Percentiles rank a stretch among this genome's conserved stretches.
phyloP scores from a whole-genome alignment of 2,113 vertebrate genomes.

The Polypterus bichir region DNA sequence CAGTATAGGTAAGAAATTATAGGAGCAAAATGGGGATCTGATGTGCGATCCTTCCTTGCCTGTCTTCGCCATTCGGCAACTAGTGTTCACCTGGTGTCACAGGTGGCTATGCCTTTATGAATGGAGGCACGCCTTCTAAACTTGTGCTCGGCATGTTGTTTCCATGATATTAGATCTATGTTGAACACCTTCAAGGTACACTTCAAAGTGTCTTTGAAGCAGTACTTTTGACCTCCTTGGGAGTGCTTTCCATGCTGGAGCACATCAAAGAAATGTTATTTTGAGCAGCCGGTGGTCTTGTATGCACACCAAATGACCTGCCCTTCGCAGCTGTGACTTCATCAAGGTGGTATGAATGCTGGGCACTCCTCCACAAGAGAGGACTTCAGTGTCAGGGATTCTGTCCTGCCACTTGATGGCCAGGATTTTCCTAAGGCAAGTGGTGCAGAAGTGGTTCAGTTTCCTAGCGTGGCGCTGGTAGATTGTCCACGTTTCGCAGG shows the following conservation, averaged over 20 bases:
- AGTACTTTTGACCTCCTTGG: background rate
- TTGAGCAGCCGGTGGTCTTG: background rate
- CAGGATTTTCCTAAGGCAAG: background rate
- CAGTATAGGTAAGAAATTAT: background rate
- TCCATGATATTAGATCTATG: constrained; percentile 1
- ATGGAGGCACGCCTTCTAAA: no score
- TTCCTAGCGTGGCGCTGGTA: background rate
- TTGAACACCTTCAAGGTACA: constrained; percentile 1
- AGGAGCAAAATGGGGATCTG: constrained; percentile 3
- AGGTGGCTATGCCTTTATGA: no score
- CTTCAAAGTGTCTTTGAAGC: constrained; percentile 5
- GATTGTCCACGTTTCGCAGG: constrained; percentile 3
- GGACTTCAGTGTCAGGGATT: constrained; percentile 1
- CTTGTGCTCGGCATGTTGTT: constrained; percentile 1
- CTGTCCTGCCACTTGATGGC: background rate
- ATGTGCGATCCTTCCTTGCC: background rate
- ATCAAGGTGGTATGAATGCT: background rate
- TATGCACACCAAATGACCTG: background rate
- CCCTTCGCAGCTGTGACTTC: background rate
- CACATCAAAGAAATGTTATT: background rate
- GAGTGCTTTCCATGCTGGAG: background rate
- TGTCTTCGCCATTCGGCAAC: no score
- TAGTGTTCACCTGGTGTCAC: no score
- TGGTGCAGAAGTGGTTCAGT: background rate
- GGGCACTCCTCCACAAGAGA: background rate